A percentile compares a stretch with the other conserved stretches of the same genome.
Conservation (phyloP, 2,797 vertebrate genomes). For the Typhlichthys eigenmanni region DNA sequence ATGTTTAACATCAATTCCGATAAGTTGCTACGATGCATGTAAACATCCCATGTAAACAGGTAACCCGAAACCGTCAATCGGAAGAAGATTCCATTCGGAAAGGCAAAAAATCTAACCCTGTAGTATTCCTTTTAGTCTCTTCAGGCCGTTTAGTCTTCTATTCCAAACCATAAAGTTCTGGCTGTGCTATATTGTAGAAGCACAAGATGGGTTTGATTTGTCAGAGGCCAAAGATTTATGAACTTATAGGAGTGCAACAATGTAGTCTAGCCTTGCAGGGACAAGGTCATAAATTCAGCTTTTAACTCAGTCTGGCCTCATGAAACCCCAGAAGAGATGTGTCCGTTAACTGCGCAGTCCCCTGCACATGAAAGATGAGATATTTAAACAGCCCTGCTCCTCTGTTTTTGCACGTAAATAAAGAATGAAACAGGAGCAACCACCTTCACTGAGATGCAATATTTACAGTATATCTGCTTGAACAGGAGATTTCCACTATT, state of each 20-base stretch:
- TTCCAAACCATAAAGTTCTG: constrained; percentile 3
- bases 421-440: too few relatives aligned
- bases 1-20: too few relatives aligned
- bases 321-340: constrained; percentile 34
- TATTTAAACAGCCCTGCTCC: neutral
- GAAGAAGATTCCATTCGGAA: too few relatives aligned
- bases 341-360: constrained; percentile 20
- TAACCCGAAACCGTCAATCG: too few relatives aligned
- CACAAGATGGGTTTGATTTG: constrained; percentile 28
- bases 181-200: neutral
- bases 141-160: constrained; percentile 3
- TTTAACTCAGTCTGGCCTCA: constrained; percentile 39
- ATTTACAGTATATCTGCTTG: constrained; percentile 24
- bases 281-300: constrained; percentile 44
- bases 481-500: constrained; percentile 91
- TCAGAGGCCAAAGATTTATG: constrained; percentile 19
- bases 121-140: too few relatives aligned
- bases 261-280: constrained; percentile 15
- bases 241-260: constrained; percentile 21
- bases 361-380: constrained; percentile 44
- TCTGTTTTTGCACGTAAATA: too few relatives aligned
- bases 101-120: constrained; percentile 1
- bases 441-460: neutral
- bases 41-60: too few relatives aligned
- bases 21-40: too few relatives aligned